Conservation (phyloP, 2,113 vertebrate species). For the Tetraodon nigroviridis region DNA sequence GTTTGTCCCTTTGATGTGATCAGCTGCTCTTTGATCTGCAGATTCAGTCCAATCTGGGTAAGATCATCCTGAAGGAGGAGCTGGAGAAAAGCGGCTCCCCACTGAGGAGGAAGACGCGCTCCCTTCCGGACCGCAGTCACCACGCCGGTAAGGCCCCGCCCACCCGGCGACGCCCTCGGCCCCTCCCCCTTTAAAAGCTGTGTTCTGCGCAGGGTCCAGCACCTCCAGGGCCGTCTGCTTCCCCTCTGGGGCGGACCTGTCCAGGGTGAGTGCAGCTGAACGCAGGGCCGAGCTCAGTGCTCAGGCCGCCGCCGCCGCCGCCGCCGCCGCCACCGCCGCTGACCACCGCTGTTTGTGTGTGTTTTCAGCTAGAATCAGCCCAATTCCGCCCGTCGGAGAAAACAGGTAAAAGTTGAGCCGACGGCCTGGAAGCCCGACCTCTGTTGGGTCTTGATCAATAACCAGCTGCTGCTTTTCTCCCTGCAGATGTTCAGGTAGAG, state of each 20-base stretch:
- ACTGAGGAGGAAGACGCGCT: conserved; percentile 85
- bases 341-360: conserved; percentile 12
- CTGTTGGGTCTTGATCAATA: neutral
- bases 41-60: conserved; percentile 93
- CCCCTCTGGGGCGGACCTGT: conserved; percentile 76
- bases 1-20: too few relatives aligned
- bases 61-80: conserved; percentile 92
- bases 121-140: conserved; percentile 77
- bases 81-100: conserved; percentile 77
- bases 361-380: conserved; percentile 82
- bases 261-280: conserved; percentile 75
- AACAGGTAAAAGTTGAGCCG: conserved; percentile 32
- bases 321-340: neutral
- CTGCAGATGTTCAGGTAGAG: conserved; percentile 57
- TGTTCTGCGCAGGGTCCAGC: conserved; percentile 63
- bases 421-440: neutral
- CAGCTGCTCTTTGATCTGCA: conserved; percentile 38
- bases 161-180: neutral
- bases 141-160: conserved; percentile 6
- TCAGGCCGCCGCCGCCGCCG: neutral
- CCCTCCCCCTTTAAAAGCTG: neutral
- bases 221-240: conserved; percentile 74
- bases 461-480: neutral
- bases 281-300: conserved; percentile 1
- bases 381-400: conserved; percentile 79